phyloP scores from a whole-genome alignment of 2,113 vertebrate species.

The Sus scrofa region T2T-Sscrofa CM000813.6:30929001-30929500 shows the following conservation, averaged over 20 bases:
- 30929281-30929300: constrained; percentile 86
- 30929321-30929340: constrained; percentile 86
- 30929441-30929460: constrained; percentile 79
- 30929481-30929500: constrained; percentile 85
- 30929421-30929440: constrained; percentile 83
- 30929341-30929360: constrained; percentile 91
- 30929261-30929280: constrained; percentile 82
- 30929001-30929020: constrained; percentile 71
- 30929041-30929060: constrained; percentile 94
- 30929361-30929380: constrained; percentile 84
- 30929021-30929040: constrained; percentile 97
- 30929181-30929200: constrained; percentile 98
- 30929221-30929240: constrained; percentile 85
- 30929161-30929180: constrained; percentile 95
- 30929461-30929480: constrained; percentile 83
- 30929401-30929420: constrained; percentile 82
- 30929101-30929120: constrained; percentile 91
- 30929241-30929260: constrained; percentile 71
- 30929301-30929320: constrained; percentile 87
- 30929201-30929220: constrained; percentile 99
- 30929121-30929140: constrained; percentile 98
- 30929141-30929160: constrained; percentile 99
- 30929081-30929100: constrained; percentile 97
- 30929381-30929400: constrained; percentile 78
- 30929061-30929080: constrained; percentile 93